Evolutionary conservation across 1,140 invertebrate species (phyloP), one percentile per base, ranked within the genome.

Genomic region (Scaptomyza montana): DNA sequence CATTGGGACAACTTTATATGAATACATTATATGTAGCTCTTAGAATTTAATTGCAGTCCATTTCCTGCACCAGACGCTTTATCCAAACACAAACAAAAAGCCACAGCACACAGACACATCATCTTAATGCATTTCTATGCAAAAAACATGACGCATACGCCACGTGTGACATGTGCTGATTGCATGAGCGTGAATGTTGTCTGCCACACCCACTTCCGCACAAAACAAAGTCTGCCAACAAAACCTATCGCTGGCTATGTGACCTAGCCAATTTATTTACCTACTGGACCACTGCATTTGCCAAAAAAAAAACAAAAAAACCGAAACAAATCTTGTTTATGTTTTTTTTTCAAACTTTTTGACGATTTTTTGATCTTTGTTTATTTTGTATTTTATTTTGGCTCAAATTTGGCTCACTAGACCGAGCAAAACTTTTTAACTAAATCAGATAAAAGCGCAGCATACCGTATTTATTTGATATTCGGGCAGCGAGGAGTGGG

Each of bases 141-240:
- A 74, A 69, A 68, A 57, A 74, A 51, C 57, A 74, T 47, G 28
- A 62, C 72, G 53, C 54, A 70, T 74, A 70, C 72, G 66, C 59
- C 66, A 47, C 60, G 72, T 74, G 41, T 70, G 72, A 63, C 72
- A 74, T 63, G 72, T 63, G 47, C 65, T 74, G 72, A 74, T 74
- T 74, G 71, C 57, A 57, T 74, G 68, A 47, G 45, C 19, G 5
- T 50, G 36, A 2, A 21, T 46, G 12, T 10, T 21, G 60, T 28
- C 19, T 10, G 10, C 7, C 12, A 10, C n/a, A 10, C 9, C 43
- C n/a, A 10, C 12, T 9, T 5, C 25, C 25, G 3, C n/a, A 46
- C 41, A 59, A 47, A 46, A 46, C 39, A 59, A 47, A 47, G 56
- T 5, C 39, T 47, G 56, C 28, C 45, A 46, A 45, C 28, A 5